phyloP scores from a whole-genome alignment of 2,113 vertebrate genomes.

The Gobio gobio region DNA sequence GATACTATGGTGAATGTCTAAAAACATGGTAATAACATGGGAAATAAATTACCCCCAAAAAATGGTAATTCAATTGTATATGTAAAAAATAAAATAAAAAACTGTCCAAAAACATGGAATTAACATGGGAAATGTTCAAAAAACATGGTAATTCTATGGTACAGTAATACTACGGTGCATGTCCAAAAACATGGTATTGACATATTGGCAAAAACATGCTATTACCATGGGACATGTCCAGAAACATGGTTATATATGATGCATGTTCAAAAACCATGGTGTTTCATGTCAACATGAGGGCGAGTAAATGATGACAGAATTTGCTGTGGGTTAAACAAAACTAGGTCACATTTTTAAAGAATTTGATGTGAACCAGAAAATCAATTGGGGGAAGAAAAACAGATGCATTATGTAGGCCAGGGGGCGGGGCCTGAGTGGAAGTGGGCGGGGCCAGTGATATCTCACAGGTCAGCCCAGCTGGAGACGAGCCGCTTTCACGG shows the following conservation, averaged over 20 bases:
- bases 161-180: not conserved
- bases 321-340: not conserved
- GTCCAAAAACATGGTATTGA: not conserved
- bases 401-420: conserved; percentile 59
- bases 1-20: too few relatives aligned
- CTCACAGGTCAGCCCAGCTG: conserved; percentile 51
- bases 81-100: too few relatives aligned
- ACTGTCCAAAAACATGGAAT: too few relatives aligned
- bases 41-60: too few relatives aligned
- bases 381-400: not conserved
- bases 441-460: conserved; percentile 11
- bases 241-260: not conserved
- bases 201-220: not conserved
- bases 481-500: conserved; percentile 49
- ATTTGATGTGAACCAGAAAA: not conserved
- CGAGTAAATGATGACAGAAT: not conserved
- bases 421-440: conserved; percentile 2
- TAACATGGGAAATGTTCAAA: not conserved
- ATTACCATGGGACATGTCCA: not conserved
- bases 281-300: not conserved
- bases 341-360: not conserved
- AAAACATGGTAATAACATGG: too few relatives aligned
- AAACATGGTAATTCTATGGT: not conserved
- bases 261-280: not conserved
- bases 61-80: too few relatives aligned